Evolutionary conservation across 2,888 invertebrate genomes (phyloP).

Genomic region (Aporophyla nigra): DNA sequence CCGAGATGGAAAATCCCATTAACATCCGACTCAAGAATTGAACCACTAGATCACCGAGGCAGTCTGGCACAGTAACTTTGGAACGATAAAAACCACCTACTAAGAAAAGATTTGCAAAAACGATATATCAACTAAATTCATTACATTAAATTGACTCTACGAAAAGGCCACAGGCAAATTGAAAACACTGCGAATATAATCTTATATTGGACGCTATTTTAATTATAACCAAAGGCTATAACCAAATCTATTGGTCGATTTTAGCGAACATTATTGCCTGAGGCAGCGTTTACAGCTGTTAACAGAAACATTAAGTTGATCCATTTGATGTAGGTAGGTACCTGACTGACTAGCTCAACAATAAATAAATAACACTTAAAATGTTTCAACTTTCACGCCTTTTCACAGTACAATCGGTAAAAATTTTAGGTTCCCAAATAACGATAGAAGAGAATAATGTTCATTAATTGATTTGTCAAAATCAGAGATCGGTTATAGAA

Average conservation of each 20-base stretch:
- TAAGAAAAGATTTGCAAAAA: neutral
- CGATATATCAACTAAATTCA: neutral
- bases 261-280: conserved; percentile 19
- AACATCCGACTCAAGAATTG: neutral
- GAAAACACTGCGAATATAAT: neutral
- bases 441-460: too few relatives aligned
- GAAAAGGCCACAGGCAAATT: neutral
- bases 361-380: too few relatives aligned
- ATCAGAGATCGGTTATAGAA: too few relatives aligned
- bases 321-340: too few relatives aligned
- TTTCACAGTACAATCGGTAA: too few relatives aligned
- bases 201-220: neutral
- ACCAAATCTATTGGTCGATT: neutral
- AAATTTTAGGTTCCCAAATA: too few relatives aligned
- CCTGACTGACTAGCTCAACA: too few relatives aligned
- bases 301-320: neutral
- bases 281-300: neutral
- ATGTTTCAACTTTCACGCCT: too few relatives aligned
- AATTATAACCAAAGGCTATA: conserved; percentile 9
- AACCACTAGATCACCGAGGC: neutral
- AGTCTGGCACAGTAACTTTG: neutral
- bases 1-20: neutral
- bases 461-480: too few relatives aligned
- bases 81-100: neutral
- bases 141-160: neutral